These are phyloP conservation scores for Malurus melanocephalus DNA, from an alignment of 2,113 vertebrate genomes.

Conservation along the genomic window DNA sequence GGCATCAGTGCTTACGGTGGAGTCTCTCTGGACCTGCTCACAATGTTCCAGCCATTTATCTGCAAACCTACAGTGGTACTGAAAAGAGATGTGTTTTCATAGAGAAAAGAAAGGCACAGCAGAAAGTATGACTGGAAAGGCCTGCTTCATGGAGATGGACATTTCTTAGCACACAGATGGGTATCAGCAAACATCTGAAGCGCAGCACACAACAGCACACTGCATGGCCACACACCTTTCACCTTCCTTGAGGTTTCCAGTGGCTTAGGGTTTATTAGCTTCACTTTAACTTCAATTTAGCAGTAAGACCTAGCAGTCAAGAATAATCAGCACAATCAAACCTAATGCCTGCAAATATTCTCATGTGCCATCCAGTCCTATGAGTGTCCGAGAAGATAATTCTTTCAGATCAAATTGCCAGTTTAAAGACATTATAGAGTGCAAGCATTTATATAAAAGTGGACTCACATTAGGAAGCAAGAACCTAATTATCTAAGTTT, in stretches of 20 bases:
- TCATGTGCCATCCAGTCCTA: background rate
- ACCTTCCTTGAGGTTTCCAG: background rate
- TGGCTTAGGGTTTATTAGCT: background rate
- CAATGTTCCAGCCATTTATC: background rate
- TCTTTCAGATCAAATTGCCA: background rate
- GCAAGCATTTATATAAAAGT: background rate
- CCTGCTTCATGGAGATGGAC: background rate
- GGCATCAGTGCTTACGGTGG: accelerated
- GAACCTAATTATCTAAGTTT: slow-evolving; percentile 3
- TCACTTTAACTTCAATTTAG: background rate
- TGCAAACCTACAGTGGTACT: background rate
- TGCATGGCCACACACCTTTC: background rate
- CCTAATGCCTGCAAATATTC: background rate
- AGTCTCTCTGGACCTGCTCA: background rate
- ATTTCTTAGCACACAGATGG: background rate
- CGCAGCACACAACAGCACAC: accelerated
- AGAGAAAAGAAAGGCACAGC: background rate
- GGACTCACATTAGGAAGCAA: background rate
- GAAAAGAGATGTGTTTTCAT: background rate
- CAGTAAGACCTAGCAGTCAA: background rate
- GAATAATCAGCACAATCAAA: background rate
- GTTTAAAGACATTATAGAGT: background rate
- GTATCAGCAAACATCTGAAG: background rate
- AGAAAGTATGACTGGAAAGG: background rate
- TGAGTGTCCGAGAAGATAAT: accelerated